A percentile compares a stretch with the other conserved stretches of the same genome.
Evolutionary conservation across 2,888 invertebrate genomes (phyloP).

Genomic region (Dryobotodes eremita): DNA sequence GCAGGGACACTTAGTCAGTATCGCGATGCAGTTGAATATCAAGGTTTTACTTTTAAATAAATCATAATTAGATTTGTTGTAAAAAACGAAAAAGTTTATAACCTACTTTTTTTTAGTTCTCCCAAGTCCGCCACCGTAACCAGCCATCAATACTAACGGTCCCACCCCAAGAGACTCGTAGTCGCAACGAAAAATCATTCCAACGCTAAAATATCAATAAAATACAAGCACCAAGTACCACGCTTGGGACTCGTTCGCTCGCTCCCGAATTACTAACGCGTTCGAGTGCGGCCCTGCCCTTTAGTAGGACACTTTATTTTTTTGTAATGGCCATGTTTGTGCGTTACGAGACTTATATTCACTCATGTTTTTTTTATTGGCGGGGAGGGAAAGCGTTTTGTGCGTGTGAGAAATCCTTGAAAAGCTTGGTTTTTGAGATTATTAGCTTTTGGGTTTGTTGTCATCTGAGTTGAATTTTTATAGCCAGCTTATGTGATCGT

Average conservation of each 20-base stretch:
- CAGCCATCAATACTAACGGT: slow-evolving; percentile 86
- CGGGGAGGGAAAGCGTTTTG: slow-evolving; percentile 70
- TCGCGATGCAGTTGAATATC: too few species aligned
- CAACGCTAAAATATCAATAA: slow-evolving; percentile 90
- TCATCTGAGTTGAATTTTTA: not conserved
- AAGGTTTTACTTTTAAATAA: not conserved
- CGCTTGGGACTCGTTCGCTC: slow-evolving; percentile 81
- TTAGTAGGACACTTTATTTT: slow-evolving; percentile 89
- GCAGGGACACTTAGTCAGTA: not conserved
- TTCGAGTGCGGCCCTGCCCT: slow-evolving; percentile 82
- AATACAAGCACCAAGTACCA: slow-evolving; percentile 82
- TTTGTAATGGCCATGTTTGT: slow-evolving; percentile 76
- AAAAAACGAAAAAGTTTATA: not conserved
- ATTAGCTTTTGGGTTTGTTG: not conserved
- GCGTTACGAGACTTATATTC: slow-evolving; percentile 77
- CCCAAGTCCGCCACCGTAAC: slow-evolving; percentile 75
- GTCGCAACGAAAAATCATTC: slow-evolving; percentile 88
- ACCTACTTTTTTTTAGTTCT: not conserved
- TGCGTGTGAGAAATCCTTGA: slow-evolving; percentile 77
- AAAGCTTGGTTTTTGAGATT: slow-evolving; percentile 15
- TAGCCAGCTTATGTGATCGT: too few species aligned
- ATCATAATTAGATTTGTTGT: not conserved
- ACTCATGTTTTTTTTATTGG: slow-evolving; percentile 84
- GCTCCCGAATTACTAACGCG: slow-evolving; percentile 84
- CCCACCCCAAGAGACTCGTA: slow-evolving; percentile 85